A percentile compares a stretch with the other conserved stretches of the same genome.
These are phyloP conservation scores for Ceratitis capitata DNA, from an alignment of 1,140 invertebrate genomes.

Conservation along the genomic window DNA sequence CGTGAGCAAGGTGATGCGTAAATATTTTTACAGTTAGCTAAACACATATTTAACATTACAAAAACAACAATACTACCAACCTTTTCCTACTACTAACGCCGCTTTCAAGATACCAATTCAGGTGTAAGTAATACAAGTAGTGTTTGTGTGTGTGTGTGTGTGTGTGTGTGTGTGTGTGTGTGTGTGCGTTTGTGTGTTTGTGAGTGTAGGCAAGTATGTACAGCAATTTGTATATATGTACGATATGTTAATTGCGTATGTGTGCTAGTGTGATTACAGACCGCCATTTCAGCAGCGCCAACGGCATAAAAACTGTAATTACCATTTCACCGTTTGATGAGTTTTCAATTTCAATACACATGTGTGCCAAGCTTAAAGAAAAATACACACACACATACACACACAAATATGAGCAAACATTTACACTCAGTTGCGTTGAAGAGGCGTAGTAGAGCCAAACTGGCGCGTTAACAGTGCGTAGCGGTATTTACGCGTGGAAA, in stretches of 20 bases:
- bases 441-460: neutral
- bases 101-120: neutral
- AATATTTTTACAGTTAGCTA: neutral
- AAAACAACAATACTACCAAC: too few species aligned
- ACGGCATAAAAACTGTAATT: neutral
- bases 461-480: neutral
- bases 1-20: neutral
- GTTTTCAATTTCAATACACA: slow-evolving; percentile 20
- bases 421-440: neutral
- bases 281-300: neutral
- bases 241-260: neutral
- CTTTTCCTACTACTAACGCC: neutral
- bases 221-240: neutral
- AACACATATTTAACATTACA: neutral
- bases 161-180: neutral
- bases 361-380: neutral
- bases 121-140: neutral
- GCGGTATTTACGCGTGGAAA: neutral
- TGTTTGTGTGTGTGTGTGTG: neutral
- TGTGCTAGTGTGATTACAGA: neutral
- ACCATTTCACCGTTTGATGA: slow-evolving; percentile 30
- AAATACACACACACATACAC: neutral
- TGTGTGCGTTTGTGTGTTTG: neutral
- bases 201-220: neutral
- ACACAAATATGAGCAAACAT: too few species aligned